Evolutionary conservation across 2,888 invertebrate genomes (phyloP).

Genomic region (Cyaniris semiargus): DNA sequence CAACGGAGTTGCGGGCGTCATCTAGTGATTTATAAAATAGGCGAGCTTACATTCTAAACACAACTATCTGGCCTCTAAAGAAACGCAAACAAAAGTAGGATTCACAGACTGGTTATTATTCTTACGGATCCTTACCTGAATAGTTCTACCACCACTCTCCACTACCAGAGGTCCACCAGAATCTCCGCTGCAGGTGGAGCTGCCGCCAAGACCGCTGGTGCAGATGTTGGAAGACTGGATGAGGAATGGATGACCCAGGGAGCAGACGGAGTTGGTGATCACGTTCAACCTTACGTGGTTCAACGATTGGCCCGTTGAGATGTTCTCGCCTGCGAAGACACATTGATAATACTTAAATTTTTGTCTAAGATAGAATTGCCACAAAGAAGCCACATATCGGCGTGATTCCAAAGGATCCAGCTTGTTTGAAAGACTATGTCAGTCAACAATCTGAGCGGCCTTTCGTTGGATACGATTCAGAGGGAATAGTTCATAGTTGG

Average conservation of each 20-base stretch:
- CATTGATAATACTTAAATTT: neutral
- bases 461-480: too few relatives aligned
- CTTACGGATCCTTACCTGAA: conserved; percentile 47
- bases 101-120: neutral
- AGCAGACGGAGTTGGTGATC: conserved; percentile 51
- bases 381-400: neutral
- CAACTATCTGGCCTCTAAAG: neutral
- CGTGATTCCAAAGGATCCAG: too few relatives aligned
- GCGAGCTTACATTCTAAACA: too few relatives aligned
- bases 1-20: too few relatives aligned
- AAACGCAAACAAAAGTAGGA: too few relatives aligned
- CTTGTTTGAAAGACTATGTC: too few relatives aligned
- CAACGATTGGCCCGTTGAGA: conserved; percentile 19
- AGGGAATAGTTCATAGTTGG: too few relatives aligned
- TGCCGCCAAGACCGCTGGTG: conserved; percentile 42
- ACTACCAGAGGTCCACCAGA: conserved; percentile 62
- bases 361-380: too few relatives aligned
- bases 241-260: conserved; percentile 45
- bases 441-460: too few relatives aligned
- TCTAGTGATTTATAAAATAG: too few relatives aligned
- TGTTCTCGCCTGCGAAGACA: conserved; percentile 27
- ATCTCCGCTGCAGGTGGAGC: conserved; percentile 56
- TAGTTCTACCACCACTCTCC: conserved; percentile 40
- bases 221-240: conserved; percentile 53
- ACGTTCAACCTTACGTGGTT: conserved; percentile 48